phyloP scores from a whole-genome alignment of 1,140 invertebrate genomes.

The Archivesica marissinica region DNA sequence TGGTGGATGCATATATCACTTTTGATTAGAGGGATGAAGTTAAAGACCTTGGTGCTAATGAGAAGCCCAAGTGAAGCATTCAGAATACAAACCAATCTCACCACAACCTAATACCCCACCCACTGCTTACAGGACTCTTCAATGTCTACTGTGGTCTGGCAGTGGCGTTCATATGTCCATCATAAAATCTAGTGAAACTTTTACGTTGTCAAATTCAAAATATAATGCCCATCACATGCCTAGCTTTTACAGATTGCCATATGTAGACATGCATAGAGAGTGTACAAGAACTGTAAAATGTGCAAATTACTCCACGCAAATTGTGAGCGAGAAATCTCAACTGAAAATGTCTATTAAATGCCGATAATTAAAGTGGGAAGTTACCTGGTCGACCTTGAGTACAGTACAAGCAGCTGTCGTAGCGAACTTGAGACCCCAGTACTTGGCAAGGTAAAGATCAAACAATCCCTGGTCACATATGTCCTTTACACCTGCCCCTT shows the following conservation, averaged over 20 bases:
- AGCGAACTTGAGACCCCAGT: conserved; percentile 98
- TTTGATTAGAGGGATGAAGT: too few species aligned
- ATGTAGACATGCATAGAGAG: not conserved
- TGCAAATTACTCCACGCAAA: not conserved
- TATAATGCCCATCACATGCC: not conserved
- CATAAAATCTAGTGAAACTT: not conserved
- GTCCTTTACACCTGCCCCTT: conserved; percentile 89
- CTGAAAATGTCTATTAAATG: not conserved
- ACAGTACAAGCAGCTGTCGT: conserved; percentile 96
- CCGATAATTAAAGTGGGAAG: not conserved
- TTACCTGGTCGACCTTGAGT: conserved; percentile 94
- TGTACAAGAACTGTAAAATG: not conserved
- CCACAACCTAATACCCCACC: too few species aligned
- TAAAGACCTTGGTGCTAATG: too few species aligned
- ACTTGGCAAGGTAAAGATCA: conserved; percentile 92
- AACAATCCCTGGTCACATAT: conserved; percentile 86
- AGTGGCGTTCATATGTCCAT: too few species aligned
- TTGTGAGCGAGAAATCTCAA: not conserved
- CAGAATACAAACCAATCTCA: too few species aligned
- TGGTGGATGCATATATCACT: too few species aligned
- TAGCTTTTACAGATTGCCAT: not conserved
- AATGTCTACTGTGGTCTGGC: too few species aligned
- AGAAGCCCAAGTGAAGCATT: too few species aligned
- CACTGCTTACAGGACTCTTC: too few species aligned
- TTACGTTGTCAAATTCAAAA: not conserved